Evolutionary conservation across 2,113 vertebrate genomes (phyloP).

Genomic region (Platycercus adscitus): DNA sequence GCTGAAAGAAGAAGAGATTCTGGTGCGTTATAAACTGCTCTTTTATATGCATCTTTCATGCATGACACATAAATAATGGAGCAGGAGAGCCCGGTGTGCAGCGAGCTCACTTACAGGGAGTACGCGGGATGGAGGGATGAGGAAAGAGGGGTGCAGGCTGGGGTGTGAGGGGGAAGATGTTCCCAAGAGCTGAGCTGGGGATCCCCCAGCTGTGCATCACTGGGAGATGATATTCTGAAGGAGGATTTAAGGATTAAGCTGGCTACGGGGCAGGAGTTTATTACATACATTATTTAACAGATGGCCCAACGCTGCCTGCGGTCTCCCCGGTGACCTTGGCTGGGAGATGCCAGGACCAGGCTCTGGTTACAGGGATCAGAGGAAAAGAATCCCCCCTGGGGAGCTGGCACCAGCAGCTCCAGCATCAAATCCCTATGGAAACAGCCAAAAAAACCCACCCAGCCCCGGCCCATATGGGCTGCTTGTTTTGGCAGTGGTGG

Average conservation of each 20-base stretch:
- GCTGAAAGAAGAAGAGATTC: conserved; percentile 48
- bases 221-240: background rate
- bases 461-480: background rate
- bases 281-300: conserved; percentile 65
- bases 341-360: background rate
- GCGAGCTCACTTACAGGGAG: background rate
- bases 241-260: conserved; percentile 67
- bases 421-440: conserved; percentile 55
- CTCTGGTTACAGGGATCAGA: background rate
- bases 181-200: background rate
- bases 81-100: background rate
- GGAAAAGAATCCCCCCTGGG: background rate
- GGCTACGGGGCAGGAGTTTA: conserved; percentile 38
- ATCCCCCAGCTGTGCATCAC: background rate
- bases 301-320: conserved; percentile 44
- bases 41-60: conserved; percentile 56
- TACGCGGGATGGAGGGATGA: background rate
- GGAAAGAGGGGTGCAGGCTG: background rate
- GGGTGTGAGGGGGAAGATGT: background rate
- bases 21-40: conserved; percentile 11
- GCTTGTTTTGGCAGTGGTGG: background rate
- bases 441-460: conserved; percentile 7
- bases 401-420: background rate
- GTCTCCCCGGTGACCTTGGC: conserved; percentile 65
- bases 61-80: conserved; percentile 32